Conservation (phyloP, 2,888 invertebrate species). For the Campoletis raptor region DNA sequence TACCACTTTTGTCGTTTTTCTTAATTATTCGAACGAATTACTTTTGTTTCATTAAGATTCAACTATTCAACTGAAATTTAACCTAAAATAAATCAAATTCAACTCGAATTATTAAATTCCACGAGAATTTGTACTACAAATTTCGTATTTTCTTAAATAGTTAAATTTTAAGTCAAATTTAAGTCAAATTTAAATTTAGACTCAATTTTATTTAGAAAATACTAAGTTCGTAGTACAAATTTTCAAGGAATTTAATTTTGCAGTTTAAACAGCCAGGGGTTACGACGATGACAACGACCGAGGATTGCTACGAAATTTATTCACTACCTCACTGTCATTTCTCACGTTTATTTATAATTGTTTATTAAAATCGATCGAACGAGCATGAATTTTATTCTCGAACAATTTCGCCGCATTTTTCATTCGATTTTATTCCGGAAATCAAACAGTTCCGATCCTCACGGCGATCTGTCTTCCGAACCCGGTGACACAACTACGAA, state of each 20-base stretch:
- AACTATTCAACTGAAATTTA: no score
- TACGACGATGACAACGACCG: background rate
- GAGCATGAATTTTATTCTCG: background rate
- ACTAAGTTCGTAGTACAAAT: no score
- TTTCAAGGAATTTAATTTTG: background rate
- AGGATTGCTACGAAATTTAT: background rate
- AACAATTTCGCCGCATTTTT: background rate
- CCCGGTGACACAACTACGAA: conserved; percentile 14
- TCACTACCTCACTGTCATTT: background rate
- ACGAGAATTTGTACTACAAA: no score
- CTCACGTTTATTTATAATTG: background rate
- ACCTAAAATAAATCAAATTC: background rate
- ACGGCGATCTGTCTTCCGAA: conserved; percentile 10
- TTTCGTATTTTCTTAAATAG: no score
- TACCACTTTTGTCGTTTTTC: background rate
- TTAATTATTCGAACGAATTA: no score
- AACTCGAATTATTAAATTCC: no score
- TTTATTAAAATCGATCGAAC: background rate
- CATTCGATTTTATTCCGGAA: background rate
- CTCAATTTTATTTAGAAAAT: no score
- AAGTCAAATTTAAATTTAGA: no score
- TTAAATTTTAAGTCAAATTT: no score
- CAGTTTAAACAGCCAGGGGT: background rate
- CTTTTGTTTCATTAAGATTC: no score
- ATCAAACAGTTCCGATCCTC: background rate